A percentile compares a stretch with the other conserved stretches of the same genome.
phyloP scores from a whole-genome alignment of 2,888 invertebrate genomes.

The Aphelenchoides bicaudatus region DNA sequence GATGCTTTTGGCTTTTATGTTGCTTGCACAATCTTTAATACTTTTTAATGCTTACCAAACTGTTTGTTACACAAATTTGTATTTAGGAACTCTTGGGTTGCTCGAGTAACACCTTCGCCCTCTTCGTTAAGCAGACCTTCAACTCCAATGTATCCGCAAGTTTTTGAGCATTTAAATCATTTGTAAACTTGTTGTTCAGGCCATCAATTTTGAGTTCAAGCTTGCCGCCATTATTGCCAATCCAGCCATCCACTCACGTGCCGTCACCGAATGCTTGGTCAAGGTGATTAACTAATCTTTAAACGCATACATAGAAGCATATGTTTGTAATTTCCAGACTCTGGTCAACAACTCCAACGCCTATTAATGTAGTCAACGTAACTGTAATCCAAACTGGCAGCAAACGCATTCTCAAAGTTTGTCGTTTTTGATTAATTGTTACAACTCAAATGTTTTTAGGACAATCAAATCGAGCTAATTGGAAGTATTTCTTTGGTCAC shows the following conservation, averaged over 20 bases:
- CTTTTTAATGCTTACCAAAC: constrained; percentile 15
- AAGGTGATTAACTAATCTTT: no score
- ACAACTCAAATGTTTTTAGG: constrained; percentile 30
- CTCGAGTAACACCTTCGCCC: not conserved
- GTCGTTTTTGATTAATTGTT: constrained; percentile 12
- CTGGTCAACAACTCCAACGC: constrained; percentile 51
- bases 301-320: no score
- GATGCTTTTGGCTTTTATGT: not conserved
- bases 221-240: constrained; percentile 3
- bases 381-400: constrained; percentile 53
- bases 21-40: not conserved
- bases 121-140: no score
- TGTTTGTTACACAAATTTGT: not conserved
- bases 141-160: no score
- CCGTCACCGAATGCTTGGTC: constrained; percentile 42
- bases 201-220: no score
- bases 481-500: constrained; percentile 54
- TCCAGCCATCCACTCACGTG: not conserved
- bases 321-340: no score
- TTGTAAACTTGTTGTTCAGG: no score
- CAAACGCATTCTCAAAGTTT: constrained; percentile 43
- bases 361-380: constrained; percentile 46
- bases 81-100: constrained; percentile 5
- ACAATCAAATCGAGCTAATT: constrained; percentile 50
- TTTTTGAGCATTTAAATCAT: no score